phyloP scores from a whole-genome alignment of 2,113 vertebrate genomes.

The Centropristis striata region DNA sequence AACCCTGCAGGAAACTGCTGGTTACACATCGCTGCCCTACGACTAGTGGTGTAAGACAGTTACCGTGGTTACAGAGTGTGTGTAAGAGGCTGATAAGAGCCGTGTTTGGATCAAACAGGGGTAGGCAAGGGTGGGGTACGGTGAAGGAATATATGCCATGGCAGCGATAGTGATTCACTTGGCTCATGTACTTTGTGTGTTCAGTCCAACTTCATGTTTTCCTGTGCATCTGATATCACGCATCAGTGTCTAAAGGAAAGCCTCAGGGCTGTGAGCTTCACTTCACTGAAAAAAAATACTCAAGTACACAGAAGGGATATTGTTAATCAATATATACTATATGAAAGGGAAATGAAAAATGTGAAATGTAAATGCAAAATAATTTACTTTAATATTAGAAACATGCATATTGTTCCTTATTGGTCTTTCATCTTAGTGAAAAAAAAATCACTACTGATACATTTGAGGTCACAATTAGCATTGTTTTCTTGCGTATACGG shows the following conservation, averaged over 20 bases:
- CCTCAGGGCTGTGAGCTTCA: not conserved
- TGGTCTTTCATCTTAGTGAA: not conserved
- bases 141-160: slow-evolving; percentile 6
- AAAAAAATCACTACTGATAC: not conserved
- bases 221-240: slow-evolving; percentile 7
- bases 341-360: not conserved
- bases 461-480: slow-evolving; percentile 9
- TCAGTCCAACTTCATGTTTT: not conserved
- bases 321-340: not conserved
- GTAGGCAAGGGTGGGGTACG: not conserved
- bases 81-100: slow-evolving; percentile 73
- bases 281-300: not conserved
- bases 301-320: not conserved
- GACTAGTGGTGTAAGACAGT: slow-evolving; percentile 55
- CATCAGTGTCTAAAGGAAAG: slow-evolving; percentile 6
- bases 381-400: not conserved
- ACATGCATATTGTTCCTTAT: not conserved
- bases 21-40: slow-evolving; percentile 55
- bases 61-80: slow-evolving; percentile 55
- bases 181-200: slow-evolving; percentile 32
- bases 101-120: slow-evolving; percentile 43
- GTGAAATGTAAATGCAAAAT: not conserved
- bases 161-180: slow-evolving; percentile 8
- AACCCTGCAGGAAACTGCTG: slow-evolving; percentile 40
- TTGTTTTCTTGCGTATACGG: slow-evolving; percentile 21